phyloP scores from a whole-genome alignment of 2,888 invertebrate species.

The Mallateleia sp. region DNA sequence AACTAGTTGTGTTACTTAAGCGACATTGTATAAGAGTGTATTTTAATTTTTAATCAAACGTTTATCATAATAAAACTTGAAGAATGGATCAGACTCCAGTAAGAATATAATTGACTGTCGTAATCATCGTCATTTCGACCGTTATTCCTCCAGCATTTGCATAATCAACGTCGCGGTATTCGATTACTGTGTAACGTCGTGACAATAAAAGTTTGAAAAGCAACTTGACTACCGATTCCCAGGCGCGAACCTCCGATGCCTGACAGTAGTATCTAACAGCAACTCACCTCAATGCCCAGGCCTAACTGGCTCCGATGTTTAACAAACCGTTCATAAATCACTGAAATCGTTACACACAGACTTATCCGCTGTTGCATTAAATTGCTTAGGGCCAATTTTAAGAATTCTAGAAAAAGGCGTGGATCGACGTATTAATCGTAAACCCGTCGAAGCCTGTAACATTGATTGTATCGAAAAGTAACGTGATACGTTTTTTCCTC shows the following conservation, averaged over 20 bases:
- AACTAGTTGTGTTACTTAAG: constrained; percentile 36
- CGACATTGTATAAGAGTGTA: constrained; percentile 37
- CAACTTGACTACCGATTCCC: constrained; percentile 49
- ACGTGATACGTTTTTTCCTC: not conserved
- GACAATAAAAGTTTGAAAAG: constrained; percentile 67
- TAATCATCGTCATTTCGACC: constrained; percentile 58
- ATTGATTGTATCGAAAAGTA: not conserved
- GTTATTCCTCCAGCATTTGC: constrained; percentile 63
- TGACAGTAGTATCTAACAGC: not conserved
- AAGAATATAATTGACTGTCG: constrained; percentile 61
- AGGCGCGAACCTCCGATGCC: constrained; percentile 35
- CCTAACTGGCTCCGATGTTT: constrained; percentile 21
- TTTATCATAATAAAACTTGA: constrained; percentile 42
- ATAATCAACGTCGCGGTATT: constrained; percentile 61
- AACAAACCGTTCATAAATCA: constrained; percentile 44
- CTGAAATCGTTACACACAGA: constrained; percentile 33
- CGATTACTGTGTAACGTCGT: constrained; percentile 57
- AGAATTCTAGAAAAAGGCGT: constrained; percentile 23
- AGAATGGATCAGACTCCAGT: constrained; percentile 33
- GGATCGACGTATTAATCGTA: constrained; percentile 16
- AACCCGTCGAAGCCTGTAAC: not conserved
- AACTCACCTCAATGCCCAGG: constrained; percentile 24
- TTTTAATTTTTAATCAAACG: constrained; percentile 46
- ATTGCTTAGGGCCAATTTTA: constrained; percentile 35
- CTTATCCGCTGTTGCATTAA: constrained; percentile 25